Conservation (phyloP, 2,113 vertebrate genomes). For the Dendrocopos noguchii region DNA sequence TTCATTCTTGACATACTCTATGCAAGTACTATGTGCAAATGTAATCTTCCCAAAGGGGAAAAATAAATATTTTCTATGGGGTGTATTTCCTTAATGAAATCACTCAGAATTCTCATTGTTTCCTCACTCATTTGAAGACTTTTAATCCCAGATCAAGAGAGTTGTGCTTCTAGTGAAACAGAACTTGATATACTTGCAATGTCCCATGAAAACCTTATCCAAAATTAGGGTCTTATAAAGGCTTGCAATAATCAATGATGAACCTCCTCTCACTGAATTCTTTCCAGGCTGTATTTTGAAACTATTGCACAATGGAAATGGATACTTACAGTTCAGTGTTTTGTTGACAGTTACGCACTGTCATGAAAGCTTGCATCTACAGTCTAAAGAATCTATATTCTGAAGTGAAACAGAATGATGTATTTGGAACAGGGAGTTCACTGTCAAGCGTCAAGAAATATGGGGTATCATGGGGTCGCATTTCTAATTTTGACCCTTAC, state of each 20-base stretch:
- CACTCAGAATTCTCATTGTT: neutral
- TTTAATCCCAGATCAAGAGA: neutral
- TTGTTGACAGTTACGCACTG: neutral
- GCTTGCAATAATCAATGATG: neutral
- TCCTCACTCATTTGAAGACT: neutral
- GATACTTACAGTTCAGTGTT: neutral
- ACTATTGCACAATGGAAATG: neutral
- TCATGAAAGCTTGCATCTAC: neutral
- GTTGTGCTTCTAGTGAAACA: neutral
- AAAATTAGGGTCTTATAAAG: neutral
- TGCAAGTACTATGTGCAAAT: neutral
- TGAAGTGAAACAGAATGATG: neutral
- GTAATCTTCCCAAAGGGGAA: neutral
- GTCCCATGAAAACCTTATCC: neutral
- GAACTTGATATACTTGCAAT: neutral
- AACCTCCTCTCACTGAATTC: neutral
- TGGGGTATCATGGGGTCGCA: neutral
- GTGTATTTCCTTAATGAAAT: neutral
- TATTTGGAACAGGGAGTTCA: neutral
- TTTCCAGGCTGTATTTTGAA: neutral
- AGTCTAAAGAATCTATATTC: neutral
- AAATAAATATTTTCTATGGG: neutral
- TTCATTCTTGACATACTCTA: neutral
- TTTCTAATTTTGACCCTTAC: fast-evolving
- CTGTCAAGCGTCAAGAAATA: neutral